A percentile compares a stretch with the other conserved stretches of the same genome.
Evolutionary conservation across 2,888 invertebrate genomes (phyloP).

Genomic region (Stegophylla sp.): DNA sequence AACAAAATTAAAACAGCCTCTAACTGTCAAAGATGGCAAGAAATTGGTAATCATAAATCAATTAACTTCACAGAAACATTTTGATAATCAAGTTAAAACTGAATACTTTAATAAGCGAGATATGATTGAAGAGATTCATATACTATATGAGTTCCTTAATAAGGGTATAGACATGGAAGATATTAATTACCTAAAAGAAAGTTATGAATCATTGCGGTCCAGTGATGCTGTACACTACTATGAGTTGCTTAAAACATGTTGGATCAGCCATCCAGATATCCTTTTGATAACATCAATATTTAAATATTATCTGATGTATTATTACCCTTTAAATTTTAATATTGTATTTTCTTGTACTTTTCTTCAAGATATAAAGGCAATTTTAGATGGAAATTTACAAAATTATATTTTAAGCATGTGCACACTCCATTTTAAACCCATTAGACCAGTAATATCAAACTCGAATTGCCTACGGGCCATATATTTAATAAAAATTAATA

Average conservation of each 20-base stretch:
- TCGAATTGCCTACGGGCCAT: too few relatives aligned
- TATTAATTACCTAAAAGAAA: conserved; percentile 77
- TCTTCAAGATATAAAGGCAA: too few relatives aligned
- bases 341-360: too few relatives aligned
- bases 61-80: conserved; percentile 29
- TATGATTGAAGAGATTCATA: conserved; percentile 77
- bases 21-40: conserved; percentile 39
- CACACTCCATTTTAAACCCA: too few relatives aligned
- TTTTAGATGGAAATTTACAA: too few relatives aligned
- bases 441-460: too few relatives aligned
- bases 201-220: conserved; percentile 84
- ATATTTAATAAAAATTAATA: too few relatives aligned
- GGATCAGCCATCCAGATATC: conserved; percentile 91
- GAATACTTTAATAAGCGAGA: conserved; percentile 61
- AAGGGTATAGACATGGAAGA: conserved; percentile 88
- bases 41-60: conserved; percentile 21
- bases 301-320: not conserved
- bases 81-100: conserved; percentile 40
- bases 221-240: conserved; percentile 75
- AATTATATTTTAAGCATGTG: too few relatives aligned
- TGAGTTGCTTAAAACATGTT: conserved; percentile 95
- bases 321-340: too few relatives aligned
- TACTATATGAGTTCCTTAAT: conserved; percentile 89
- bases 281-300: conserved; percentile 64
- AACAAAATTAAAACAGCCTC: conserved; percentile 38